Conservation (phyloP, 64 coral and sea anemone genomes). For the Catalaphyllia jardinei region DNA sequence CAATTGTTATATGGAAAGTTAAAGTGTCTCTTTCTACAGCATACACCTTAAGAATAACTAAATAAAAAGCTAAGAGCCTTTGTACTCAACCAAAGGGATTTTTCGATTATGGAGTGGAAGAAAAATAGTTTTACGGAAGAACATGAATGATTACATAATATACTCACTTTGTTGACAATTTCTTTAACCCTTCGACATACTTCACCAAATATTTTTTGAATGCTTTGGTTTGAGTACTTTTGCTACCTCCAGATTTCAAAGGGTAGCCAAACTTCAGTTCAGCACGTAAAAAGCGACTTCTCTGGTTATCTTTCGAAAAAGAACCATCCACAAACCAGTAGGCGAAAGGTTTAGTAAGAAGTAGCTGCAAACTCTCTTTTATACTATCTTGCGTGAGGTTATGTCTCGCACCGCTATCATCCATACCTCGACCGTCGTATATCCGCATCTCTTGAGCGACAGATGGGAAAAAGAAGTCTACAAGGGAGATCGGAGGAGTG, state of each 20-base stretch:
- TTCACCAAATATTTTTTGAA: slow-evolving; percentile 43
- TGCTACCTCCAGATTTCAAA: background rate
- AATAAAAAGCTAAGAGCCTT: background rate
- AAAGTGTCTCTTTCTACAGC: too few relatives aligned
- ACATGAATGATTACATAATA: background rate
- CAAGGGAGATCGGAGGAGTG: slow-evolving; percentile 82
- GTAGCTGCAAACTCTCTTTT: slow-evolving; percentile 52
- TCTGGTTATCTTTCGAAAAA: slow-evolving; percentile 58
- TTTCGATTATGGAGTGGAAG: background rate
- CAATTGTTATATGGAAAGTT: too few relatives aligned
- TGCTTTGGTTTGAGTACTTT: background rate
- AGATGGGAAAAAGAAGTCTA: slow-evolving; percentile 90
- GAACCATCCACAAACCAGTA: slow-evolving; percentile 89
- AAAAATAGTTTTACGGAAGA: background rate
- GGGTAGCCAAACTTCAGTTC: slow-evolving; percentile 88
- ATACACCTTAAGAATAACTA: background rate
- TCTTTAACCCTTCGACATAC: slow-evolving; percentile 37
- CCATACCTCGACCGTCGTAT: slow-evolving; percentile 54
- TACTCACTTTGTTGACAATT: slow-evolving; percentile 65
- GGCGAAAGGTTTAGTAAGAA: slow-evolving; percentile 74
- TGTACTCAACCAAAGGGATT: background rate
- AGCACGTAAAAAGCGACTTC: slow-evolving; percentile 84
- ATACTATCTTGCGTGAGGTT: slow-evolving; percentile 66
- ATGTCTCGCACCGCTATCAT: background rate
- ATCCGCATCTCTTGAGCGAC: background rate